Conservation (phyloP, 1,140 invertebrate genomes). For the Papilio machaon region DNA sequence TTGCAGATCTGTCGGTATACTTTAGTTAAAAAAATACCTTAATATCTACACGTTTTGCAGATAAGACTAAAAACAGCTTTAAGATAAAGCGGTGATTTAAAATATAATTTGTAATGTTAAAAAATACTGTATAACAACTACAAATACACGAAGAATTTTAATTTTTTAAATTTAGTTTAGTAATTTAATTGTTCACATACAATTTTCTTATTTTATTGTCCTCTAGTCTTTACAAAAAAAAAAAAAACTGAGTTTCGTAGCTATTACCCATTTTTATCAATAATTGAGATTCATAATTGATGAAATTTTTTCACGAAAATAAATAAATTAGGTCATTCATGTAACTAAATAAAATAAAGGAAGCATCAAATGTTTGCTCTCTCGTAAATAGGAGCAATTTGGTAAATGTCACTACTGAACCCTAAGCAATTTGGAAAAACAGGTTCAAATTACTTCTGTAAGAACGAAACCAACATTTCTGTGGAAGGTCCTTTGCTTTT, state of each 20-base stretch:
- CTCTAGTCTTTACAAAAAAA: too few species aligned
- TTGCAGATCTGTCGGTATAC: neutral
- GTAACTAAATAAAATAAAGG: neutral
- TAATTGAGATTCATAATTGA: too few species aligned
- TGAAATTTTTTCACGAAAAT: too few species aligned
- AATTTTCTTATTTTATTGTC: too few species aligned
- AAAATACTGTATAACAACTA: neutral
- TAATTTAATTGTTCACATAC: too few species aligned
- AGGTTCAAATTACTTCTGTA: conserved; percentile 19
- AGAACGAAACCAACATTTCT: neutral
- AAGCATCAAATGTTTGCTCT: conserved; percentile 16
- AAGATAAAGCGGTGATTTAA: neutral
- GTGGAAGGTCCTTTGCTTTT: neutral
- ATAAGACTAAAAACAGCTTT: neutral
- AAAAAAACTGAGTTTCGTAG: too few species aligned
- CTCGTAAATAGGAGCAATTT: conserved; percentile 23
- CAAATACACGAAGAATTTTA: too few species aligned
- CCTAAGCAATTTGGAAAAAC: conserved; percentile 16
- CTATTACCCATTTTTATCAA: too few species aligned
- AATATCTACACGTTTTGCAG: neutral
- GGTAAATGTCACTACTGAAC: conserved; percentile 24
- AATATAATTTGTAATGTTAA: neutral
- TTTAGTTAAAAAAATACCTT: neutral
- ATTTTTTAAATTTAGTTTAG: too few species aligned
- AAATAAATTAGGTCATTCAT: neutral